A percentile compares a stretch with the other conserved stretches of the same genome.
Evolutionary conservation across 2,113 vertebrate genomes (phyloP).

Genomic region (Uria lomvia): DNA sequence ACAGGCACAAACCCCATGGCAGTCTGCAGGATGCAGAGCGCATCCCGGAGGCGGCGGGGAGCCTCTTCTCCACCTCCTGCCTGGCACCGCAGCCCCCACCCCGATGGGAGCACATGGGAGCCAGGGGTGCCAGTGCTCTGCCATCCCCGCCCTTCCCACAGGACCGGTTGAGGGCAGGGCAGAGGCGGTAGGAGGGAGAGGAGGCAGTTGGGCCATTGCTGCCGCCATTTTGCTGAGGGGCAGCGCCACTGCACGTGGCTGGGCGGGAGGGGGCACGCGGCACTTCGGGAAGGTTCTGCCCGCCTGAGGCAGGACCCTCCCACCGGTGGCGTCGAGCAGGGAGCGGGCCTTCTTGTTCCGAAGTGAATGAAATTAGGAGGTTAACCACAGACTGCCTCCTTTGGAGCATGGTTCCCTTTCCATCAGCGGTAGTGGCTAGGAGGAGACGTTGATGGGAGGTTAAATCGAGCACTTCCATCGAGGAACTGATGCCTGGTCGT

Average conservation of each 20-base stretch:
- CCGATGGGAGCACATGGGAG: too few species aligned
- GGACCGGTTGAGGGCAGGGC: too few species aligned
- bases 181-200: fast-evolving
- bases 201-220: fast-evolving
- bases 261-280: fast-evolving
- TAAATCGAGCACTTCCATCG: fast-evolving
- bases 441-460: fast-evolving
- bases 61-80: too few species aligned
- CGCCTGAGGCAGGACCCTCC: too few species aligned
- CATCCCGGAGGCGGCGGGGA: fast-evolving
- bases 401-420: too few species aligned
- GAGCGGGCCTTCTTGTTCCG: background rate
- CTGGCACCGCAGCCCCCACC: too few species aligned
- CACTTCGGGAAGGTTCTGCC: background rate
- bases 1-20: fast-evolving
- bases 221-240: background rate
- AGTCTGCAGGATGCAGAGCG: background rate
- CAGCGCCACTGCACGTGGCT: background rate
- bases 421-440: fast-evolving
- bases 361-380: background rate
- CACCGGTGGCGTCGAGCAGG: too few species aligned
- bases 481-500: fast-evolving
- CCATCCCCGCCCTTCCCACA: background rate
- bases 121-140: background rate
- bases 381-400: too few species aligned